Evolutionary conservation across 2,113 vertebrate genomes (phyloP), one percentile per base, ranked within the genome.

Genomic region (cattle (Bos taurus)): DNA sequence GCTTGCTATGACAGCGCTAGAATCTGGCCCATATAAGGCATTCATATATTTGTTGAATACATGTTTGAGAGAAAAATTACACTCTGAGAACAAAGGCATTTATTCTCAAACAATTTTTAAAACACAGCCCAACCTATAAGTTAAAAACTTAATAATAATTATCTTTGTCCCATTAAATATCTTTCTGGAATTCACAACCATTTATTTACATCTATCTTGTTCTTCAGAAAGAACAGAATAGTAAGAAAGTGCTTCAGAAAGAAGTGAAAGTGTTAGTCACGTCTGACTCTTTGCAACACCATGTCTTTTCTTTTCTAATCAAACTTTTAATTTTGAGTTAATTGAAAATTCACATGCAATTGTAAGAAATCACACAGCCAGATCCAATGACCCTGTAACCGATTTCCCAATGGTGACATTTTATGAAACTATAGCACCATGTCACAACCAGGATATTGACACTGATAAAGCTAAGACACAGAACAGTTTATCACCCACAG

Each of bases 121-220:
- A 88, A 84, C 56, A 60, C 17, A 92, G 48, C 13, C 43, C 52
- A 85, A 94, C 50, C 59, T 96, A 2, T 89, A 96, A 78, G 40
- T 88, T 91, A 84, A 96, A 97, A 96, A 88, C 28, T 36, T 94
- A 80, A 64, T 93, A 80, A 82, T 95, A 93, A 60, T 83, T 84
- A 85, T 52, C 23, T 86, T 94, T 89, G n/a, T 85, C 52, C 54
- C 7, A 95, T 84, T 40, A 88, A 77, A 6, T 64, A 71, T 46
- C 36, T 64, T 81, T 92, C 28, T 81, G 26, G 90, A 94, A 94
- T 82, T 62, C 67, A 94, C 1, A 90, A 33, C 11, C 57, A 94
- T 71, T 95, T 97, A 52, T 33, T 83, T 95, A 95, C 25, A 92
- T 25, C 26, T 26, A 14, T 40, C 12, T 74, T 52, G 15, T 94